A percentile compares a stretch with the other conserved stretches of the same genome.
Evolutionary conservation across 2,888 invertebrate species (phyloP).

Genomic region (Drosophila algonquin): DNA sequence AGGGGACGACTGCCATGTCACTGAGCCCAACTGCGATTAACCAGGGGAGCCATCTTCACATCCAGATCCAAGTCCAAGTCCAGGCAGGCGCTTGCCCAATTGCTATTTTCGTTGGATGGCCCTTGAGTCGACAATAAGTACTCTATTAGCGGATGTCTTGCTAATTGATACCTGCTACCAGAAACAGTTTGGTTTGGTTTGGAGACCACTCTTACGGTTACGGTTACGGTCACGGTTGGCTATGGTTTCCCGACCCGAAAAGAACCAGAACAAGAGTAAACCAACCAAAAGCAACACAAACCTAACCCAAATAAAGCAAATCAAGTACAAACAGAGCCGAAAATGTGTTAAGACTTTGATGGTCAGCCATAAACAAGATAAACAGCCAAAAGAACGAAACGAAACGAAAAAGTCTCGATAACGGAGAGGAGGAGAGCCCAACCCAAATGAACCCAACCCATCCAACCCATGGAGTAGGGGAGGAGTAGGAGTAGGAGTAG

Average conservation of each 20-base stretch:
- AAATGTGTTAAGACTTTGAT: constrained; percentile 43
- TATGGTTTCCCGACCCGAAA: too few relatives aligned
- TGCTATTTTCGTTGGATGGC: background rate
- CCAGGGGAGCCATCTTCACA: background rate
- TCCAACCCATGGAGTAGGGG: constrained; percentile 1
- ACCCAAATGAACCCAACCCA: background rate
- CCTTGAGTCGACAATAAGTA: constrained; percentile 53
- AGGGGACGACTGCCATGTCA: constrained; percentile 42
- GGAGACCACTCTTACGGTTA: background rate
- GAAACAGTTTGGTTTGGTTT: background rate
- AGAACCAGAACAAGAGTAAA: background rate
- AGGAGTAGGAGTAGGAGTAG: background rate
- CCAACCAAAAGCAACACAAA: background rate
- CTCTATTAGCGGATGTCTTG: constrained; percentile 67
- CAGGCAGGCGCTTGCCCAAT: background rate
- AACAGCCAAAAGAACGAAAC: constrained; percentile 10
- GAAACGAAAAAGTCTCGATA: constrained; percentile 7
- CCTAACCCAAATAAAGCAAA: constrained; percentile 19
- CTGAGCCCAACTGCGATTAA: constrained; percentile 15
- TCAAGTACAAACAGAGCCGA: constrained; percentile 36
- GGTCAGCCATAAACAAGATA: constrained; percentile 37
- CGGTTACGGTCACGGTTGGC: too few relatives aligned
- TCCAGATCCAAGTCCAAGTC: background rate
- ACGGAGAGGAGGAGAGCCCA: background rate
- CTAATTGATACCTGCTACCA: constrained; percentile 26